Evolutionary conservation across 1,140 invertebrate genomes (phyloP).

Genomic region (Theocolax elegans): DNA sequence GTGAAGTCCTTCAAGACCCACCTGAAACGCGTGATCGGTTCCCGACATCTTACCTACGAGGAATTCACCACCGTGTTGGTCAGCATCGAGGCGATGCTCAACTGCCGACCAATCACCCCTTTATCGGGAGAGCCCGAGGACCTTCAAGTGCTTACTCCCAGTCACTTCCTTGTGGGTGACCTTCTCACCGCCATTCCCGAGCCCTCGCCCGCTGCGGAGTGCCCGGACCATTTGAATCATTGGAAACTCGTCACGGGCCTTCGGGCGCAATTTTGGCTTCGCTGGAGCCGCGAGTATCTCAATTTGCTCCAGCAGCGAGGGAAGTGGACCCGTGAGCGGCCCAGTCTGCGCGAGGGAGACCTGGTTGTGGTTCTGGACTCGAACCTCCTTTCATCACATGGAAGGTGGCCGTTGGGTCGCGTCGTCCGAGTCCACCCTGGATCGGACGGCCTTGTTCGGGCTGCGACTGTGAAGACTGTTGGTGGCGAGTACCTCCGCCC

Average conservation of each 20-base stretch:
- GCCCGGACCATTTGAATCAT: background rate
- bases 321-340: background rate
- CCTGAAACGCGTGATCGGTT: no score
- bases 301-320: background rate
- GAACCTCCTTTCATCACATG: background rate
- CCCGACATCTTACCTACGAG: no score
- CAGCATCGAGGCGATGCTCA: no score
- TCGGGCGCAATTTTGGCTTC: background rate
- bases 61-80: no score
- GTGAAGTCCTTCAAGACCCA: no score
- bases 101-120: no score
- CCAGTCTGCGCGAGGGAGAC: background rate
- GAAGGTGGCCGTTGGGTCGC: background rate
- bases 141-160: no score
- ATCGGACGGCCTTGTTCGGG: no score
- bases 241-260: background rate
- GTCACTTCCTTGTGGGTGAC: no score
- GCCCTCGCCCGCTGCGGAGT: no score
- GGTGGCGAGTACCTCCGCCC: background rate
- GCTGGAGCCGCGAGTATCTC: slow-evolving; percentile 11
- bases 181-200: no score
- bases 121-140: no score
- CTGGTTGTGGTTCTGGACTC: background rate
- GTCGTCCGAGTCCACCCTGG: background rate
- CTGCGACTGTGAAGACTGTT: background rate